These are phyloP conservation scores for Hydropsyche tenuis DNA, from an alignment of 1,140 invertebrate species.

Conservation along the genomic window DNA sequence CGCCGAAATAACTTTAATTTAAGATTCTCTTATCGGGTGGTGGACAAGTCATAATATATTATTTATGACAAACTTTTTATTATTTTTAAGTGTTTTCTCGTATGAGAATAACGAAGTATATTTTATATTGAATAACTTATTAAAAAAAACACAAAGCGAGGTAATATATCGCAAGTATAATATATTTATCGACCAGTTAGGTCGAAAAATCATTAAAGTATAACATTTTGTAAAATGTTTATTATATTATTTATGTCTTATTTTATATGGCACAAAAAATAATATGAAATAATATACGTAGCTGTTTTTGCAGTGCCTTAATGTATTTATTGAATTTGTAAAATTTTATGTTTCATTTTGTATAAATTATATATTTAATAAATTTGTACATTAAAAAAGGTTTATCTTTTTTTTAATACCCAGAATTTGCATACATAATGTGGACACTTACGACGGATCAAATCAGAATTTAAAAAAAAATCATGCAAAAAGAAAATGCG, in stretches of 20 bases:
- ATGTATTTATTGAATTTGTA: constrained; percentile 33
- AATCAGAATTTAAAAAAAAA: neutral
- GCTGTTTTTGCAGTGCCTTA: constrained; percentile 35
- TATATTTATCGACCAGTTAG: constrained; percentile 14
- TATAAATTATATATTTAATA: constrained; percentile 31
- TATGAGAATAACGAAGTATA: constrained; percentile 26
- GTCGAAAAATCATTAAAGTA: constrained; percentile 5
- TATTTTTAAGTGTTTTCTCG: constrained; percentile 2
- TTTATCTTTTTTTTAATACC: neutral
- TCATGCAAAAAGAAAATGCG: too few species aligned
- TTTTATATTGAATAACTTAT: constrained; percentile 27
- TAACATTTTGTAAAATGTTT: neutral
- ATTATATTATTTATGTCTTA: constrained; percentile 22
- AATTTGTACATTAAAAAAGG: constrained; percentile 30
- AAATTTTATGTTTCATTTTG: constrained; percentile 10
- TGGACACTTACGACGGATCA: neutral
- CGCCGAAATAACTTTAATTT: constrained; percentile 30
- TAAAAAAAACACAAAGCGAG: neutral
- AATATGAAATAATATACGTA: constrained; percentile 19
- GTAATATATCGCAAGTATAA: neutral
- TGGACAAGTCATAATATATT: constrained; percentile 32
- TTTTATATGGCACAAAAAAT: constrained; percentile 12
- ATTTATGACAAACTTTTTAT: constrained; percentile 22
- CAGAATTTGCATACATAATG: too few species aligned
- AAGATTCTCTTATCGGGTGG: constrained; percentile 21